Evolutionary conservation across 2,888 invertebrate species (phyloP).

Genomic region (Philaethria dido): DNA sequence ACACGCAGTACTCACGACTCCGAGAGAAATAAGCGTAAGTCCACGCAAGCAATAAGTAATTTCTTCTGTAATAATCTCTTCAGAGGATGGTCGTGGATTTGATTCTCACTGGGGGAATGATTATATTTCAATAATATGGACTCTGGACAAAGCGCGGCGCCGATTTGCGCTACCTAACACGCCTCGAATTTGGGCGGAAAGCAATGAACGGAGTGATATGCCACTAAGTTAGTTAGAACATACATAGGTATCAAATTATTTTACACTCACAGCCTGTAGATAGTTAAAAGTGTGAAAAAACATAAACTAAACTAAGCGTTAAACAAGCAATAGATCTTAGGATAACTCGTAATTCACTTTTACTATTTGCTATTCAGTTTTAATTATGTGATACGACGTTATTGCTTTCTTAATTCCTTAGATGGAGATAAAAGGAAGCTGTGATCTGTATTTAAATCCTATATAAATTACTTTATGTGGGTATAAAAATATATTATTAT

Average conservation of each 20-base stretch:
- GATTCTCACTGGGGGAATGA: too few relatives aligned
- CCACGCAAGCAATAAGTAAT: too few relatives aligned
- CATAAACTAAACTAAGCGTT: neutral
- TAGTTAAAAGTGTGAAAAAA: neutral
- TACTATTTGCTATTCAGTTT: slow-evolving; percentile 10
- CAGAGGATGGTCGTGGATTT: too few relatives aligned
- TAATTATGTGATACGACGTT: slow-evolving; percentile 1
- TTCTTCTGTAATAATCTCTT: too few relatives aligned
- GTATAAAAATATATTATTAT: neutral
- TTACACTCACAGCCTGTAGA: neutral
- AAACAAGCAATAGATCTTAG: neutral
- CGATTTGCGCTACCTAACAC: too few relatives aligned
- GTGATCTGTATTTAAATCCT: neutral
- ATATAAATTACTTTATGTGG: neutral
- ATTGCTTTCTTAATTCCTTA: slow-evolving; percentile 4
- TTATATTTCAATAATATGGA: too few relatives aligned
- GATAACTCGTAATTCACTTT: neutral
- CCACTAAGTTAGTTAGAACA: too few relatives aligned
- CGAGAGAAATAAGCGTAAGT: too few relatives aligned
- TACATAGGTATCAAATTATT: neutral
- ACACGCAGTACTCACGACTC: too few relatives aligned
- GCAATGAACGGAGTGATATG: too few relatives aligned
- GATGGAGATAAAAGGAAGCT: neutral
- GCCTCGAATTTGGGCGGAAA: too few relatives aligned
- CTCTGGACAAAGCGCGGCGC: too few relatives aligned